Base-by-base conservation (phyloP, 2,888 invertebrate genomes). In the Malthinus flaveolus region DNA sequence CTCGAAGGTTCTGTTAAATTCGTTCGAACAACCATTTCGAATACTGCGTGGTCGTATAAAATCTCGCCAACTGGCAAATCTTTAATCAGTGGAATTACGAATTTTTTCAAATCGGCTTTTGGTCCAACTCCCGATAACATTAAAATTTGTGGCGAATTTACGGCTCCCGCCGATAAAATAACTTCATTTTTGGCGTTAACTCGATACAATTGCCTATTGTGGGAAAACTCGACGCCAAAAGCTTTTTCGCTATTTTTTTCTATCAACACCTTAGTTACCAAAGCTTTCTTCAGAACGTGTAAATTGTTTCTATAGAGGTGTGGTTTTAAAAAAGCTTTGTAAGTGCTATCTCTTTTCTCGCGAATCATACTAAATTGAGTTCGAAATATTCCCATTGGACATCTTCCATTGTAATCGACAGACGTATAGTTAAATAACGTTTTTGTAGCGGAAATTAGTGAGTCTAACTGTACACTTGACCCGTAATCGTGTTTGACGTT, bases 121-220 rank as follows among this genome's bases (percentile, higher is more conserved):
- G n/a, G n/a, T n/a, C n/a, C n/a, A n/a, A n/a, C n/a, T n/a, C n/a
- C n/a, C n/a, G n/a, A n/a, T n/a, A 72, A 47, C 70, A 71, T 69
- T 7, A 73, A 49, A 1, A 73, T 37, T 51, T 70, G 70, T 0
- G 73, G 71, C 6, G 71, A 59, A 66, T 89, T 91, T 56, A 93
- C 87, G 0, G 91, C 85, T 0, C 93, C 93, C 1, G 87, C 90
- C 8, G 88, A 85, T 2, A 92, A 63, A 54, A 93, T 87, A 0
- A 93, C 85, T 76, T 90, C 90, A 67, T 83, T 85, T 37, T 81
- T 78, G 0, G 87, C 88, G 54, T 69, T 71, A 0, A 84, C 84
- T 44, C 77, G 76, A 31, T 77, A 75, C 42, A 74, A 75, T 54
- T 78, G 66, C 1, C 79, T 78, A 52, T 80, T 77, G 36, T 80